Conservation (phyloP, 2,113 vertebrate genomes). For the Recurvirostra avosetta region DNA sequence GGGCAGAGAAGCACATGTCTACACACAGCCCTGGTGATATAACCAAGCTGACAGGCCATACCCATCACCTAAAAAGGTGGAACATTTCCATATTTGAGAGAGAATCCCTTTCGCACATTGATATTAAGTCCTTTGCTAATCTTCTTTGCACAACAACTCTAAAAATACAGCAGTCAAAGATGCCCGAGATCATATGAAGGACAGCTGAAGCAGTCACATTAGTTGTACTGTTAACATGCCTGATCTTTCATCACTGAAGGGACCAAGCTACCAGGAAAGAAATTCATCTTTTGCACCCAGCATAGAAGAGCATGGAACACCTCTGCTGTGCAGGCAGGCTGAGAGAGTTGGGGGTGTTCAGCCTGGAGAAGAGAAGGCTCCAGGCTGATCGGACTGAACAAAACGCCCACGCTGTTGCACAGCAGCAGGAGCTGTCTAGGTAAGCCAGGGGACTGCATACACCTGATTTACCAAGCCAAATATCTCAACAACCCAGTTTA, state of each 20-base stretch:
- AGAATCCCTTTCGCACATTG: background rate
- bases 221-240: background rate
- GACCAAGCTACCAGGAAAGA: background rate
- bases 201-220: background rate
- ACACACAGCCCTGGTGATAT: background rate
- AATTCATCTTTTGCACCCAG: background rate
- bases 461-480: background rate
- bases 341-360: no score
- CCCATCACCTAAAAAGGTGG: background rate
- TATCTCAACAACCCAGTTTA: background rate
- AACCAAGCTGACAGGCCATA: background rate
- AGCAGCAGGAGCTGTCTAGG: background rate
- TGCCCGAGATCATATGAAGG: background rate
- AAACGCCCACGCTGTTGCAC: background rate
- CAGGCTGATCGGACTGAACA: background rate
- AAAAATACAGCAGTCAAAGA: slow-evolving; percentile 38
- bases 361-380: no score
- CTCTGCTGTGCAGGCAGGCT: no score
- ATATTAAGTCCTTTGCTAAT: slow-evolving; percentile 42
- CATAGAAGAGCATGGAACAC: background rate
- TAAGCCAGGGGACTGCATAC: background rate
- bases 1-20: background rate
- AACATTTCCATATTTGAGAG: background rate
- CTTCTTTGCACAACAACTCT: slow-evolving; percentile 29
- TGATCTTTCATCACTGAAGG: background rate